Evolutionary conservation across 23 tunicate species (phyloP).

Genomic region (Corella eumyota): DNA sequence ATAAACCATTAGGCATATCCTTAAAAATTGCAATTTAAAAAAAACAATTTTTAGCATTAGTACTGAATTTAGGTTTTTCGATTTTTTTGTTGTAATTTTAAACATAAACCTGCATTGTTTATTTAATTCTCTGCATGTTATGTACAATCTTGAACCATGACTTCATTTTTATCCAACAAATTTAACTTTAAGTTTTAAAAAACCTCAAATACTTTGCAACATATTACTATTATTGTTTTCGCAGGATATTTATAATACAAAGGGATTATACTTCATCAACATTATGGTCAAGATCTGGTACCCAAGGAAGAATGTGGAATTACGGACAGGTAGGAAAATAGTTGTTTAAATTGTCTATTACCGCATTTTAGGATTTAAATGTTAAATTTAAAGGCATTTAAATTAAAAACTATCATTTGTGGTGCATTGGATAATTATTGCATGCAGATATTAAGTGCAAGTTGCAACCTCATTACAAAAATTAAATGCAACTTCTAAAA

Average conservation of each 20-base stretch:
- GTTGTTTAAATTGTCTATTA: background rate
- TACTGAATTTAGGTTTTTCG: too few species aligned
- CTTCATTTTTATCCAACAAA: too few species aligned
- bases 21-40: background rate
- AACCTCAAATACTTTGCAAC: too few species aligned
- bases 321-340: conserved; percentile 58
- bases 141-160: too few species aligned
- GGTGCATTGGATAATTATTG: background rate
- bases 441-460: background rate
- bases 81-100: too few species aligned
- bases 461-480: too few species aligned
- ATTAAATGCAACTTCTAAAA: too few species aligned
- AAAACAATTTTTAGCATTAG: too few species aligned
- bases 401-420: background rate
- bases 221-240: too few species aligned
- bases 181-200: too few species aligned
- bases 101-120: too few species aligned
- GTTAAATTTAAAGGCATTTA: background rate
- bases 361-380: background rate
- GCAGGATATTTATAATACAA: conserved; percentile 24
- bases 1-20: background rate
- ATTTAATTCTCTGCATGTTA: too few species aligned
- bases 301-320: conserved; percentile 55
- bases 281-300: conserved; percentile 50
- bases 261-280: conserved; percentile 30